These are phyloP conservation scores for Asobara japonica DNA, from an alignment of 1,140 invertebrate genomes.

Conservation along the genomic window DNA sequence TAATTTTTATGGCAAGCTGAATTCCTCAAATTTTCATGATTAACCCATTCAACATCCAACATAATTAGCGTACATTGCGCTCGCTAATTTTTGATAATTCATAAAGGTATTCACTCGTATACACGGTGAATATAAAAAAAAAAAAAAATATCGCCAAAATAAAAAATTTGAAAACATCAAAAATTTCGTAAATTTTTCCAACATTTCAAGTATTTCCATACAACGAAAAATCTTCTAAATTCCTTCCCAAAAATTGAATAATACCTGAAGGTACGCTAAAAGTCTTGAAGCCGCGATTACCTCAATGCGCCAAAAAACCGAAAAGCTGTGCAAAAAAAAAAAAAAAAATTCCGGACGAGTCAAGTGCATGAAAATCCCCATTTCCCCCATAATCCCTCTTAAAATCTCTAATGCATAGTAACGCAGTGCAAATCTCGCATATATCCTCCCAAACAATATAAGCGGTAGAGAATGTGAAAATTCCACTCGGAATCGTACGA, in stretches of 20 bases:
- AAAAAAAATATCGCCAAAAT: too few relatives aligned
- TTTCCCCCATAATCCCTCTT: background rate
- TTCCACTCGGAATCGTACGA: constrained; percentile 28
- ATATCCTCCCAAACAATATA: constrained; percentile 27
- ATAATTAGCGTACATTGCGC: background rate
- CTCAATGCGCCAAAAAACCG: too few relatives aligned
- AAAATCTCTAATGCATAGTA: background rate
- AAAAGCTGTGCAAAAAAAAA: too few relatives aligned
- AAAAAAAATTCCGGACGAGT: too few relatives aligned
- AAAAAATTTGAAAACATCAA: too few relatives aligned
- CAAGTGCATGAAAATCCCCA: background rate
- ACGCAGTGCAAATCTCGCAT: constrained; percentile 16
- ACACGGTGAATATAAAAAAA: too few relatives aligned
- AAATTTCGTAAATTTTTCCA: background rate
- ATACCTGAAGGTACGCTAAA: too few relatives aligned
- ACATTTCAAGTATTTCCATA: background rate
- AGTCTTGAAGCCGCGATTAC: too few relatives aligned
- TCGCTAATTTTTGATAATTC: background rate
- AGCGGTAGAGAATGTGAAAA: constrained; percentile 27
- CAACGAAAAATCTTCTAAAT: too few relatives aligned
- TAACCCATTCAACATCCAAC: background rate
- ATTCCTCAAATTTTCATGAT: background rate
- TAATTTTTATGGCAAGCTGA: background rate
- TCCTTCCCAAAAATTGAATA: too few relatives aligned
- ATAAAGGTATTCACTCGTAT: too few relatives aligned